phyloP scores from a whole-genome alignment of 2,888 invertebrate species.

The Idaea biselata region DNA sequence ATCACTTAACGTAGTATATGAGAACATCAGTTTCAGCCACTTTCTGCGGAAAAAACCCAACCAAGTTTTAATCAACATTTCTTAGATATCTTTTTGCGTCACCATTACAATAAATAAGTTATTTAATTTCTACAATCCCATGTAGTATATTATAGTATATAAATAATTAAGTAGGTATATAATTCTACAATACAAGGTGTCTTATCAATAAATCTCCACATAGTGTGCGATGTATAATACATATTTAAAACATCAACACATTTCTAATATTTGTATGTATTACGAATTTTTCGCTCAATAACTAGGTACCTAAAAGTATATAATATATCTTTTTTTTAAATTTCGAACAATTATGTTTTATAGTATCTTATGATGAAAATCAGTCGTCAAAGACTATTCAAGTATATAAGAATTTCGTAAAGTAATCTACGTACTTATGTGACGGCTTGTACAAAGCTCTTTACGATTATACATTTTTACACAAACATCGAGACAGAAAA shows the following conservation, averaged over 20 bases:
- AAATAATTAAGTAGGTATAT: constrained; percentile 8
- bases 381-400: constrained; percentile 70
- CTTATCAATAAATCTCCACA: constrained; percentile 14
- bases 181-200: constrained; percentile 27
- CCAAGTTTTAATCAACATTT: constrained; percentile 9
- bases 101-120: constrained; percentile 15
- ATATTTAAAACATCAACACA: constrained; percentile 52
- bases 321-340: constrained; percentile 18
- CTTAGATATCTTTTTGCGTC: constrained; percentile 9
- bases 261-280: constrained; percentile 60
- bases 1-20: constrained; percentile 7
- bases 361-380: constrained; percentile 68
- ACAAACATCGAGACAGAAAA: constrained; percentile 3
- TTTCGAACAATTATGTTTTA: constrained; percentile 47
- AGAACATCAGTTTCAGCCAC: neutral
- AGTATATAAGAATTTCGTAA: constrained; percentile 35
- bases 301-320: constrained; percentile 12
- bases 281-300: constrained; percentile 23
- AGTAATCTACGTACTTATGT: constrained; percentile 42
- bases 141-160: constrained; percentile 4
- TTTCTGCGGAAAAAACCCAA: constrained; percentile 10
- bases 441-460: constrained; percentile 57
- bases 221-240: constrained; percentile 49
- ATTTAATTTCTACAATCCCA: constrained; percentile 16
- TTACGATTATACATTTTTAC: constrained; percentile 6